These are phyloP conservation scores for Ormyrus pomaceus DNA, from an alignment of 2,888 invertebrate genomes.

Conservation along the genomic window DNA sequence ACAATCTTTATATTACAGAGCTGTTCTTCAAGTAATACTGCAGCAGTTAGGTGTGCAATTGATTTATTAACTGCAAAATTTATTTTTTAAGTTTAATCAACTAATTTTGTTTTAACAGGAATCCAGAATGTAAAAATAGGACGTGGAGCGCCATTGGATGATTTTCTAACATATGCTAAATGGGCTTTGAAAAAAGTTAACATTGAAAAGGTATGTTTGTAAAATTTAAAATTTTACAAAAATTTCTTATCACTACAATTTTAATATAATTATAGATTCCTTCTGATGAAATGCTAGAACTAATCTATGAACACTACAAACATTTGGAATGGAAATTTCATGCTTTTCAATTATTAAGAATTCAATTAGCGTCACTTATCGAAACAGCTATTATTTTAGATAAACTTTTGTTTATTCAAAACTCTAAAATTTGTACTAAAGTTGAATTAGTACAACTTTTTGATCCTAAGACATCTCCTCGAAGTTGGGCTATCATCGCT, in stretches of 20 bases:
- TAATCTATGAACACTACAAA: slow-evolving; percentile 73
- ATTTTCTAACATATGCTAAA: slow-evolving; percentile 84
- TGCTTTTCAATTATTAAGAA: slow-evolving; percentile 86
- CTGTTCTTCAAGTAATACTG: slow-evolving; percentile 82
- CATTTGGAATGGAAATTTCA: slow-evolving; percentile 80
- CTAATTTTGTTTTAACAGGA: slow-evolving; percentile 68
- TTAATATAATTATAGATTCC: slow-evolving; percentile 66
- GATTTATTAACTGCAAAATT: too few relatives aligned
- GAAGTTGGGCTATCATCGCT: slow-evolving; percentile 87
- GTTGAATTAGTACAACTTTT: slow-evolving; percentile 86
- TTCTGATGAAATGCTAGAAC: slow-evolving; percentile 74
- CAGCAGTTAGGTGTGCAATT: slow-evolving; percentile 62
- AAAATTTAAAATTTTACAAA: slow-evolving; percentile 6
- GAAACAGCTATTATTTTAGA: slow-evolving; percentile 91
- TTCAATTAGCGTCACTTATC: slow-evolving; percentile 86
- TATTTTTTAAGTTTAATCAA: background rate
- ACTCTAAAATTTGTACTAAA: slow-evolving; percentile 78
- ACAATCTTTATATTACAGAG: slow-evolving; percentile 85
- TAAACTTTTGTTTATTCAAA: slow-evolving; percentile 85
- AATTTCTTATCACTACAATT: slow-evolving; percentile 20
- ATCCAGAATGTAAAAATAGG: slow-evolving; percentile 79
- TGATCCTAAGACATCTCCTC: slow-evolving; percentile 89
- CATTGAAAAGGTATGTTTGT: slow-evolving; percentile 35
- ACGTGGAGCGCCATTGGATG: slow-evolving; percentile 79
- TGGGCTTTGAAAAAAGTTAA: slow-evolving; percentile 80